A percentile compares a stretch with the other conserved stretches of the same genome.
Evolutionary conservation across 2,797 vertebrate species (phyloP).

Genomic region (Scyliorhinus canicula): DNA sequence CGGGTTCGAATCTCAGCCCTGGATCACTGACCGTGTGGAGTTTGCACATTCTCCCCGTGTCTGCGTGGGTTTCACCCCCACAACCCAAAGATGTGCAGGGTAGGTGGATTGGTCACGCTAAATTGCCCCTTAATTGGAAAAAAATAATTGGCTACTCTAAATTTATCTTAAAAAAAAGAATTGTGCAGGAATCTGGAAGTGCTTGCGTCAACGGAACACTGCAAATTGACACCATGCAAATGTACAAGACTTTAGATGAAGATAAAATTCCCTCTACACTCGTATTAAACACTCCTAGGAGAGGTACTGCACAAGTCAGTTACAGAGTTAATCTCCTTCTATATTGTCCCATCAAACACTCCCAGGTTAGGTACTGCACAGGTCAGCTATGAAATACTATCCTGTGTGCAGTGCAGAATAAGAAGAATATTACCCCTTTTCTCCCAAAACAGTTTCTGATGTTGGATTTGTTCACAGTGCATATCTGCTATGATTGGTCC

Average conservation of each 20-base stretch:
- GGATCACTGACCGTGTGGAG: no score
- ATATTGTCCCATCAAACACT: background rate
- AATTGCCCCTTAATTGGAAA: no score
- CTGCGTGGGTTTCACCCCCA: no score
- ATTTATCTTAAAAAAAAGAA: no score
- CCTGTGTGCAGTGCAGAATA: background rate
- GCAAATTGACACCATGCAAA: background rate
- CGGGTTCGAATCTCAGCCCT: no score
- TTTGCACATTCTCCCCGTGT: no score
- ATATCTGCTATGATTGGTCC: background rate
- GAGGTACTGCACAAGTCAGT: background rate
- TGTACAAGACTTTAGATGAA: background rate
- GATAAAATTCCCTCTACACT: background rate
- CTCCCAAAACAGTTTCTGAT: background rate
- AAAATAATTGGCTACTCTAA: no score
- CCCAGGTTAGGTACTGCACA: no score
- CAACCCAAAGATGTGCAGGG: no score
- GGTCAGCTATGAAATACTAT: background rate
- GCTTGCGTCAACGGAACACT: background rate
- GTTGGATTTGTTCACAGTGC: background rate
- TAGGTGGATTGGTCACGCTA: no score
- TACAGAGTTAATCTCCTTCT: background rate
- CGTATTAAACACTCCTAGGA: background rate
- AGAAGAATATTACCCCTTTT: background rate
- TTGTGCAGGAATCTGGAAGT: background rate